Percentiles rank a stretch among this genome's conserved stretches.
Evolutionary conservation across 1,140 invertebrate species (phyloP).

Genomic region (silkworm (Bombyx mori)): DNA sequence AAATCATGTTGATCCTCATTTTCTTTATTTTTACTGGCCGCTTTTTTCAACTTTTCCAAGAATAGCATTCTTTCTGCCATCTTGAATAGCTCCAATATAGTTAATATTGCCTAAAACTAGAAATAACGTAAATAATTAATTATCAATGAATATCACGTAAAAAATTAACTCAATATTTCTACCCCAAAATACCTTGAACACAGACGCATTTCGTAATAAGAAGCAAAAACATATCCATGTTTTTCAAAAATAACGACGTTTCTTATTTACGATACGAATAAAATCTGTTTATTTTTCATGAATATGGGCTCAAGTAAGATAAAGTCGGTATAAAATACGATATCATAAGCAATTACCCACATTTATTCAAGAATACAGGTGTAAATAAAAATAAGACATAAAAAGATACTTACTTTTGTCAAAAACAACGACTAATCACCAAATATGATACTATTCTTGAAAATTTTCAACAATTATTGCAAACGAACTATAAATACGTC

Average conservation of each 20-base stretch:
- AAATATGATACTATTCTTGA: neutral
- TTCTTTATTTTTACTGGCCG: too few species aligned
- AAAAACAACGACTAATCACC: neutral
- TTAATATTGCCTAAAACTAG: too few species aligned
- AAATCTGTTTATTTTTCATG: neutral
- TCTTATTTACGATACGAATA: neutral
- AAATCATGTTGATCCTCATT: too few species aligned
- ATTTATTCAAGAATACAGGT: neutral
- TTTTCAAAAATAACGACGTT: neutral
- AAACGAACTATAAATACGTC: neutral
- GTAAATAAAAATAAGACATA: constrained; percentile 3
- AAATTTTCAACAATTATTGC: neutral
- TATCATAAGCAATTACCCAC: neutral
- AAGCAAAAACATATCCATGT: neutral
- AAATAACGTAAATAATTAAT: too few species aligned
- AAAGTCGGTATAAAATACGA: neutral
- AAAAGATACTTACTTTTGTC: neutral
- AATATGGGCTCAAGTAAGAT: neutral
- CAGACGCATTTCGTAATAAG: too few species aligned
- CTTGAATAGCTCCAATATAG: too few species aligned
- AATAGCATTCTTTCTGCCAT: too few species aligned
- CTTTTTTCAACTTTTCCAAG: too few species aligned
- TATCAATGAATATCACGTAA: too few species aligned
- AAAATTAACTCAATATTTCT: too few species aligned
- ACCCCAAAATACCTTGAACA: too few species aligned